Conservation (phyloP, 1,140 invertebrate genomes). For the Harpegnathos saltator region DNA sequence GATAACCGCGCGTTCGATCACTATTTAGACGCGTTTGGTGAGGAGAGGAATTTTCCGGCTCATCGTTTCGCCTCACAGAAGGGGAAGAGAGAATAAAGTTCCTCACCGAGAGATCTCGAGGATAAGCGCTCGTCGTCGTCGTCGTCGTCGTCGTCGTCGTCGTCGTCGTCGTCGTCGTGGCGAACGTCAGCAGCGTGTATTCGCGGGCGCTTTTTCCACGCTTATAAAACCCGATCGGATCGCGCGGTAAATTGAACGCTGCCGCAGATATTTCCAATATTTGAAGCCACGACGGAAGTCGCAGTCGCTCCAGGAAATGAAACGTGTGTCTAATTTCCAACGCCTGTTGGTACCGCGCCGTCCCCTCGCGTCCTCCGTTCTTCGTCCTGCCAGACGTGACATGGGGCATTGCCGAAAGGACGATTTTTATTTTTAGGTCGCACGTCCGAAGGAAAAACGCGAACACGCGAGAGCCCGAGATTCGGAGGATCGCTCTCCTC, state of each 20-base stretch:
- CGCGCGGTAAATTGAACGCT: conserved; percentile 80
- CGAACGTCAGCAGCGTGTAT: conserved; percentile 32
- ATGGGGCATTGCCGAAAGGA: conserved; percentile 44
- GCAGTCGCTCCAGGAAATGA: conserved; percentile 85
- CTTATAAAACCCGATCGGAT: conserved; percentile 81
- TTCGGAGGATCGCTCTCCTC: not conserved
- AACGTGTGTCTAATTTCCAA: conserved; percentile 86
- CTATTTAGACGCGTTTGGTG: conserved; percentile 19
- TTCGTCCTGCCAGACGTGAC: conserved; percentile 49
- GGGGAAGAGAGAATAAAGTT: conserved; percentile 23
- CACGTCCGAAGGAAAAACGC: conserved; percentile 23
- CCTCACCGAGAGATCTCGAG: conserved; percentile 29
- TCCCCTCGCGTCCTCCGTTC: conserved; percentile 31
- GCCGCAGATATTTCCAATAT: conserved; percentile 83
- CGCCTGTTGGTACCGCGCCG: conserved; percentile 65
- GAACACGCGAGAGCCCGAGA: conserved; percentile 28
- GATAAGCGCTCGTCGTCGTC: conserved; percentile 29
- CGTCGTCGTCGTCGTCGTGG: not conserved
- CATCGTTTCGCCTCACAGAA: not conserved
- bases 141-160: not conserved
- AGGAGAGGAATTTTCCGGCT: conserved; percentile 33
- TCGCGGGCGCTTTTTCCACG: conserved; percentile 70
- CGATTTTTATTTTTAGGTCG: conserved; percentile 57
- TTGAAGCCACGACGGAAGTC: conserved; percentile 83
- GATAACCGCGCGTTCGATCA: conserved; percentile 26